These are phyloP conservation scores for Plebejus argus DNA, from an alignment of 2,888 invertebrate species.

Conservation along the genomic window DNA sequence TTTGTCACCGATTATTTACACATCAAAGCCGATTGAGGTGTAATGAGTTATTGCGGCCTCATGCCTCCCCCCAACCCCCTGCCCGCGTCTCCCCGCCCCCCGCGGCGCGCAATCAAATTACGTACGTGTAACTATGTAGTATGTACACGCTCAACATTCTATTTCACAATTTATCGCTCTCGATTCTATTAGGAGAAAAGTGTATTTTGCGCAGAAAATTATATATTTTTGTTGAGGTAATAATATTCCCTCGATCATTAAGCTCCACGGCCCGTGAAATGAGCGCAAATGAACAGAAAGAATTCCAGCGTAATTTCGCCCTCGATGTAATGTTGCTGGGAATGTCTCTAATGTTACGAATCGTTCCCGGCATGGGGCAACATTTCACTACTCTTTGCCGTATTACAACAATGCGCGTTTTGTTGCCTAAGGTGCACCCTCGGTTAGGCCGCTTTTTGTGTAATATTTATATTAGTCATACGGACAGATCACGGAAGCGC, in stretches of 20 bases:
- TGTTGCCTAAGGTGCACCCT: not conserved
- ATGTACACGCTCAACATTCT: not conserved
- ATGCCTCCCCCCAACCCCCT: not conserved
- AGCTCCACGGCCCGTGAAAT: not conserved
- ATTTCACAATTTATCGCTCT: not conserved
- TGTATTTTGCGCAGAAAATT: not conserved
- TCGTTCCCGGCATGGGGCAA: not conserved
- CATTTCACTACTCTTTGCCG: not conserved
- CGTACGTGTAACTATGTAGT: not conserved
- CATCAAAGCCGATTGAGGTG: not conserved
- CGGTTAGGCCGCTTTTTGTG: too few species aligned
- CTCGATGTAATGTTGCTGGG: not conserved
- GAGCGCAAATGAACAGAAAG: not conserved
- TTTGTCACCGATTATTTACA: not conserved
- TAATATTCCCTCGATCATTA: slow-evolving; percentile 2
- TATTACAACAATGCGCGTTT: not conserved
- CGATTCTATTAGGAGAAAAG: not conserved
- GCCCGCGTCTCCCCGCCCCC: not conserved
- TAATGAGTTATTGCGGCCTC: slow-evolving; percentile 9
- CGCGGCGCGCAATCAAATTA: not conserved
- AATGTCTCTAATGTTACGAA: not conserved
- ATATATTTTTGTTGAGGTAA: not conserved
- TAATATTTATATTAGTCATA: not conserved
- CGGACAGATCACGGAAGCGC: not conserved
- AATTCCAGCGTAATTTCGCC: not conserved